Conservation (phyloP, 2,113 vertebrate genomes). For the Phyllopteryx taeniolatus region DNA sequence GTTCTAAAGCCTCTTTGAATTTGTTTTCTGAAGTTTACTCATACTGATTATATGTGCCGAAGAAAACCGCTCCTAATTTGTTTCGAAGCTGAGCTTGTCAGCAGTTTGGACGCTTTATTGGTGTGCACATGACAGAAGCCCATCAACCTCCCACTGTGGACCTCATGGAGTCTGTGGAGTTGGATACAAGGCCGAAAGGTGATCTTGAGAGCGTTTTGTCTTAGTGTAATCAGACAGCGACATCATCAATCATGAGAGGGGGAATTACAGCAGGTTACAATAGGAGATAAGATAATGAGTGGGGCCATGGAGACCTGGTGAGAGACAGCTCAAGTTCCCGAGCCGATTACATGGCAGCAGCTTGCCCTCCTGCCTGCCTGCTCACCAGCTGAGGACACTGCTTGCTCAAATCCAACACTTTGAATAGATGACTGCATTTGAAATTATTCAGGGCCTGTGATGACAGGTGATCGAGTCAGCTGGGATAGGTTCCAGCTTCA, state of each 20-base stretch:
- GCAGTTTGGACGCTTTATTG: background rate
- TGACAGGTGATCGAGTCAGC: no score
- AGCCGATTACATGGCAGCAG: constrained; percentile 53
- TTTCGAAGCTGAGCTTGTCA: background rate
- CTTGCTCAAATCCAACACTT: constrained; percentile 10
- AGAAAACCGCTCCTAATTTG: background rate
- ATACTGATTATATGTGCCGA: background rate
- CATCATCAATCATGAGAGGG: constrained; percentile 71
- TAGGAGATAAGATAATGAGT: constrained; percentile 69
- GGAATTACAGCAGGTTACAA: constrained; percentile 71
- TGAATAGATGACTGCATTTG: background rate
- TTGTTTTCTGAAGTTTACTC: no score
- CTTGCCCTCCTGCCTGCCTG: constrained; percentile 13
- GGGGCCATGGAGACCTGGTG: constrained; percentile 46
- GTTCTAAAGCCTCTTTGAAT: no score
- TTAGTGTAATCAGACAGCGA: constrained; percentile 72
- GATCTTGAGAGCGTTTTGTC: constrained; percentile 66
- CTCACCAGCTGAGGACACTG: constrained; percentile 13
- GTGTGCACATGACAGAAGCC: constrained; percentile 11
- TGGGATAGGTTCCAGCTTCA: no score
- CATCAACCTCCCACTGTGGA: background rate
- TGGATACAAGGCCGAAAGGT: constrained; percentile 59
- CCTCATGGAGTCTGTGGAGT: constrained; percentile 38
- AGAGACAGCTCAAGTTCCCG: constrained; percentile 58
- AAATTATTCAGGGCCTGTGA: no score